Conservation (phyloP, 2,888 invertebrate genomes). For the Cosmorhoe ocellata region DNA sequence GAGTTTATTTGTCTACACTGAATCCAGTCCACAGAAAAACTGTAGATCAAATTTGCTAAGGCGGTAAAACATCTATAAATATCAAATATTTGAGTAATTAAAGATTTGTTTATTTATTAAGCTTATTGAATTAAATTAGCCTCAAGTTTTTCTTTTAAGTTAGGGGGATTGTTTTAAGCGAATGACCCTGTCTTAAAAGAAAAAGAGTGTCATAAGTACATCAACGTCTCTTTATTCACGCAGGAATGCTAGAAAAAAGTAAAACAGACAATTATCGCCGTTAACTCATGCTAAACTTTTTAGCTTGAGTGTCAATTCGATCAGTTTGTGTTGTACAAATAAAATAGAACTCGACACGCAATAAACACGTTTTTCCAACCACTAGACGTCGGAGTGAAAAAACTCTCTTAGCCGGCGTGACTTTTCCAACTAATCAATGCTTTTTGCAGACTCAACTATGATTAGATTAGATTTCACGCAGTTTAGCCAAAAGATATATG, state of each 20-base stretch:
- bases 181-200: too few species aligned
- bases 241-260: slow-evolving; percentile 6
- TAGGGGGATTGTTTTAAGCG: too few species aligned
- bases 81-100: too few species aligned
- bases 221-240: neutral
- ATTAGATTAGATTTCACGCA: neutral
- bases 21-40: too few species aligned
- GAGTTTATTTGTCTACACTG: too few species aligned
- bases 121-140: too few species aligned
- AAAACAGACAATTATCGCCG: neutral
- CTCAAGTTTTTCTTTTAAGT: too few species aligned
- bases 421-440: neutral
- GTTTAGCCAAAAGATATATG: too few species aligned
- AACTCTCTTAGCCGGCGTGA: neutral
- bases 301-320: slow-evolving; percentile 5
- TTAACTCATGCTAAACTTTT: slow-evolving; percentile 1
- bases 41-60: too few species aligned
- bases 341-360: slow-evolving; percentile 1
- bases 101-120: too few species aligned
- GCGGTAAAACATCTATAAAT: too few species aligned
- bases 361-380: slow-evolving; percentile 6
- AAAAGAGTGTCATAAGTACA: too few species aligned
- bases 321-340: slow-evolving; percentile 1
- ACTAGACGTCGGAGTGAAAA: neutral
- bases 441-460: slow-evolving; percentile 6